phyloP scores from a whole-genome alignment of 1,140 invertebrate species.

The Alviniconcha marisindica region DNA sequence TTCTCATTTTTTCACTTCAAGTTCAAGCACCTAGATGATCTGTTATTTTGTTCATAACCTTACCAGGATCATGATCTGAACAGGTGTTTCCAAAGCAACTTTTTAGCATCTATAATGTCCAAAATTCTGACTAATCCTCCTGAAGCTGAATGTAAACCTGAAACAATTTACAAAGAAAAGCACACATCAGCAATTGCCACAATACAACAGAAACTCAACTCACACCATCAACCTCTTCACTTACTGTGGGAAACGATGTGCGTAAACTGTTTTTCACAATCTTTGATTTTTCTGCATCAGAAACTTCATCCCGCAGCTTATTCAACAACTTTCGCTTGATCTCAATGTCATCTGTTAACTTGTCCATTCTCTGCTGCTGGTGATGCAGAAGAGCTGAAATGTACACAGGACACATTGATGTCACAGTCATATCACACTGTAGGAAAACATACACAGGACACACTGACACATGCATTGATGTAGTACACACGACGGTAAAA shows the following conservation, averaged over 20 bases:
- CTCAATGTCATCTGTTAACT: conserved; percentile 54
- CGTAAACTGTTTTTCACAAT: conserved; percentile 49
- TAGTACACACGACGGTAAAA: no score
- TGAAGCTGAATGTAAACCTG: background rate
- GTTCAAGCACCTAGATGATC: no score
- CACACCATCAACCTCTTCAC: no score
- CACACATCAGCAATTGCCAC: background rate
- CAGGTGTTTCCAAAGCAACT: no score
- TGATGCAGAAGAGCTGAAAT: conserved; percentile 56
- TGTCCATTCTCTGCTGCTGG: conserved; percentile 56
- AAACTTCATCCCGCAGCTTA: conserved; percentile 54
- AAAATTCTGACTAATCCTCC: no score
- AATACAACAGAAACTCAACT: conserved; percentile 12
- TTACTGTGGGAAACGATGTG: conserved; percentile 58
- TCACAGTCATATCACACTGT: no score
- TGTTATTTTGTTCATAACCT: no score
- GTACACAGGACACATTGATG: conserved; percentile 26
- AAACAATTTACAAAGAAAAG: background rate
- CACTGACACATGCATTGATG: no score
- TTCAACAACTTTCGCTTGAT: conserved; percentile 48
- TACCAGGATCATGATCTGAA: no score
- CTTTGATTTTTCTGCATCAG: conserved; percentile 62
- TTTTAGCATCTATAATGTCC: no score
- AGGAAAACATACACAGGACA: no score
- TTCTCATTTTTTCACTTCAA: no score